These are phyloP conservation scores for Macropis europaea DNA, from an alignment of 2,888 invertebrate genomes.

Conservation along the genomic window DNA sequence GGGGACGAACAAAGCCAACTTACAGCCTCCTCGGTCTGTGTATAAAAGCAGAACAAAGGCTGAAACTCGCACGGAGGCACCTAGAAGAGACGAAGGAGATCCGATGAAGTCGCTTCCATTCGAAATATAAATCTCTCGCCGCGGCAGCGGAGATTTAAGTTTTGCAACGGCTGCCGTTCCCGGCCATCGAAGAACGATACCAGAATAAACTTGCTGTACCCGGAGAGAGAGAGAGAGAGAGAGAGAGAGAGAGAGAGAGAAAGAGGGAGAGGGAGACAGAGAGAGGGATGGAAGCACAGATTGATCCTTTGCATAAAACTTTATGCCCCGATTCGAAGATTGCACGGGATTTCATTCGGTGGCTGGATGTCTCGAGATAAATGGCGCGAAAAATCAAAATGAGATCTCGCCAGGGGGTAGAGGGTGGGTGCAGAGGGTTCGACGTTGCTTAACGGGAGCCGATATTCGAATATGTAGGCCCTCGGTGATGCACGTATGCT, in stretches of 20 bases:
- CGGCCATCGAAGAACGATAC: conserved; percentile 16
- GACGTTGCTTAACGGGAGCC: too few species aligned
- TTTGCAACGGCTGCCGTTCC: conserved; percentile 12
- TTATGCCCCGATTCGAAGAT: conserved; percentile 36
- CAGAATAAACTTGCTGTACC: conserved; percentile 39
- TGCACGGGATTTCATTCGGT: too few species aligned
- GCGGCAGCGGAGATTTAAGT: conserved; percentile 37
- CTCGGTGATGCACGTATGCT: too few species aligned
- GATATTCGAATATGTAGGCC: background rate
- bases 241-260: too few species aligned
- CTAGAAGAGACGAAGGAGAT: background rate
- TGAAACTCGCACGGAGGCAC: too few species aligned
- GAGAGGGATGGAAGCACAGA: too few species aligned
- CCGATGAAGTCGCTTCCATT: background rate
- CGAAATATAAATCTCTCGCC: conserved; percentile 31
- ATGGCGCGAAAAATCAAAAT: conserved; percentile 36
- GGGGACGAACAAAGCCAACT: conserved; percentile 29
- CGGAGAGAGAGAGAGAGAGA: too few species aligned
- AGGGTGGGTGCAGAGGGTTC: too few species aligned
- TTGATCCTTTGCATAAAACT: conserved; percentile 50
- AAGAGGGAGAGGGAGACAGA: too few species aligned
- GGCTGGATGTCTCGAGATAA: conserved; percentile 12
- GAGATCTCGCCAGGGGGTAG: too few species aligned
- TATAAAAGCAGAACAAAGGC: background rate
- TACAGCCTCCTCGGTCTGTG: background rate